Conservation (phyloP, 2,888 invertebrate genomes). For the Xanthia togata region DNA sequence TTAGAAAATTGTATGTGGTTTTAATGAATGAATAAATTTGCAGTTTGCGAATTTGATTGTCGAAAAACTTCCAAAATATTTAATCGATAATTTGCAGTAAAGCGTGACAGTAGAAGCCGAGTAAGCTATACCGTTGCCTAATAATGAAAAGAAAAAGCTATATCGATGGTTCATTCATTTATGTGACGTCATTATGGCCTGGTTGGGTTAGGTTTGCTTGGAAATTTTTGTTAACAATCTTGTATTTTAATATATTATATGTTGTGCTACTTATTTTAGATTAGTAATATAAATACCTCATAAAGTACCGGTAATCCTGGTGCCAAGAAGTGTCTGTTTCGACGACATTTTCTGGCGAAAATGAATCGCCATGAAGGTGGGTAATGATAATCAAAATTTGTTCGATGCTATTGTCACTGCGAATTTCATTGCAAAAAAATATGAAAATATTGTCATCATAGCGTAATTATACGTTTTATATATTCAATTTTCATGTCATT, state of each 20-base stretch:
- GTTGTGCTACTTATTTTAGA: constrained; percentile 90
- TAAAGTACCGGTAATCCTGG: constrained; percentile 87
- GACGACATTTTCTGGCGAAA: constrained; percentile 90
- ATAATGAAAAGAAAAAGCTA: constrained; percentile 52
- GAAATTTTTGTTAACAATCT: constrained; percentile 92
- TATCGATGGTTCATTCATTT: constrained; percentile 74
- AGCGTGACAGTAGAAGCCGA: constrained; percentile 56
- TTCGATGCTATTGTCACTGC: constrained; percentile 88
- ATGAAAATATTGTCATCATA: constrained; percentile 70
- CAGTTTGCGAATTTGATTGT: neutral
- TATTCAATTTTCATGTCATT: constrained; percentile 57
- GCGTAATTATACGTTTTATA: constrained; percentile 62
- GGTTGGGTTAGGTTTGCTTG: constrained; percentile 93
- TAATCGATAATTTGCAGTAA: constrained; percentile 14
- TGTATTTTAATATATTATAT: constrained; percentile 91
- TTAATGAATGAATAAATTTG: neutral
- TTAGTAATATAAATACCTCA: constrained; percentile 89
- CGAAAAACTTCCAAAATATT: constrained; percentile 1
- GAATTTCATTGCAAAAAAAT: constrained; percentile 80
- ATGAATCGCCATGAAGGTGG: constrained; percentile 99
- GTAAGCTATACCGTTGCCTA: constrained; percentile 53
- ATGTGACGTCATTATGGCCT: constrained; percentile 92
- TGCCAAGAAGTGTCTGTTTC: constrained; percentile 87
- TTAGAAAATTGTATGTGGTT: neutral
- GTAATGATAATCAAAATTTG: constrained; percentile 91